phyloP scores from a whole-genome alignment of 2,797 vertebrate genomes.

The Tiaroga cobitis region DNA sequence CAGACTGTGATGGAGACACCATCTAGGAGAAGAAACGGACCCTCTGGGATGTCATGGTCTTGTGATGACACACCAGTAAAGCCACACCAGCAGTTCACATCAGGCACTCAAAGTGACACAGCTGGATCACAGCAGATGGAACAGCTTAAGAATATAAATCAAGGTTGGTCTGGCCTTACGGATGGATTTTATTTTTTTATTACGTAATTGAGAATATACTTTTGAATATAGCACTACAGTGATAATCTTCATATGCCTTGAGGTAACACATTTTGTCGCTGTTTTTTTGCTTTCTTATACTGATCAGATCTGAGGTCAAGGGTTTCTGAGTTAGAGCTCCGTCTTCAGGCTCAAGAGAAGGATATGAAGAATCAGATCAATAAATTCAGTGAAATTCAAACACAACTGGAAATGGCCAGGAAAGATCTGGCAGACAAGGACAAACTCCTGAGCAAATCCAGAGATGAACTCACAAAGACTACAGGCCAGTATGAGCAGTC shows the following conservation, averaged over 20 bases:
- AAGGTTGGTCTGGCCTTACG: constrained; percentile 77
- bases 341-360: constrained; percentile 84
- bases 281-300: constrained; percentile 42
- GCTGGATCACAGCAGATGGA: constrained; percentile 74
- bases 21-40: constrained; percentile 74
- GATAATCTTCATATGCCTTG: neutral
- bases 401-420: constrained; percentile 80
- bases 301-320: constrained; percentile 81
- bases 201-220: neutral
- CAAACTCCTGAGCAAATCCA: constrained; percentile 79
- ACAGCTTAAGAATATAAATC: constrained; percentile 84
- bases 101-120: constrained; percentile 66
- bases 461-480: constrained; percentile 82
- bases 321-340: constrained; percentile 74
- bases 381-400: constrained; percentile 83
- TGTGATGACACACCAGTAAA: constrained; percentile 79
- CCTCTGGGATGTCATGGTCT: constrained; percentile 73
- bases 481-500: constrained; percentile 80
- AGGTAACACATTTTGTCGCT: neutral
- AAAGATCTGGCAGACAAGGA: constrained; percentile 84
- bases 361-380: constrained; percentile 77
- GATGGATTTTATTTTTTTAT: neutral
- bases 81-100: constrained; percentile 63
- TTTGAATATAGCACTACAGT: neutral
- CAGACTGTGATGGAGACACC: constrained; percentile 78